Base-by-base conservation (phyloP, 2,888 invertebrate species). In the Disparrhopalites patrizii region DNA sequence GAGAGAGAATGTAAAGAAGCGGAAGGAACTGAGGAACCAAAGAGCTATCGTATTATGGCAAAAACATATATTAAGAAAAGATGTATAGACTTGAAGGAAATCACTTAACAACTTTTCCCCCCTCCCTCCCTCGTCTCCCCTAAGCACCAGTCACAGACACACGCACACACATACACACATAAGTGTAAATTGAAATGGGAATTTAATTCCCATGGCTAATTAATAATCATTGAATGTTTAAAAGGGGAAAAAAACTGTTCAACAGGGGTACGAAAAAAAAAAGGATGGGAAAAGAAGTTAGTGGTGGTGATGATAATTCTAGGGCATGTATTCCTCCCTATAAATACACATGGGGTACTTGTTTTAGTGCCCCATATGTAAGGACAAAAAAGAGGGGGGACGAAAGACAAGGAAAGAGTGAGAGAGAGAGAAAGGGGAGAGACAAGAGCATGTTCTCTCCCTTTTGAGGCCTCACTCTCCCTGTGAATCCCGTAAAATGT, bases 181-280 rank as follows among this genome's bases (percentile, higher is more conserved):
- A 62, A 62, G 64, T 64, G 64, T 56, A 64, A 64, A 64, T 64
- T 64, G 64, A 64, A 56, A 56, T 56, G 64, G 64, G 64, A 64
- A 56, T 64, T 64, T 64, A 56, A 64, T 64, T 64, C 64, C 64
- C 64, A 27, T 1, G 56, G 56, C 64, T 64, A 64, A 64, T 64
- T 64, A 64, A 64, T 64, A 64, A 64, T 64, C 64, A 64, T 64
- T 56, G 62, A 52, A 55, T 62, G 62, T 38, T 60, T 60, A 60
- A 60, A 60, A 60, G 60, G n/a, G 43, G n/a, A n/a, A 60, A 60
- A 60, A 60, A 60, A 47, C 54, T 28, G 54, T 54, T 54, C 54
- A 54, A 33, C 15, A 31, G 54, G 54, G 54, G n/a, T n/a, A n/a
- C n/a, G n/a, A n/a, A n/a, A n/a, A n/a, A n/a, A n/a, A 54, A 52